phyloP scores from a whole-genome alignment of 2,888 invertebrate genomes.

The Pasiphila rectangulata region DNA sequence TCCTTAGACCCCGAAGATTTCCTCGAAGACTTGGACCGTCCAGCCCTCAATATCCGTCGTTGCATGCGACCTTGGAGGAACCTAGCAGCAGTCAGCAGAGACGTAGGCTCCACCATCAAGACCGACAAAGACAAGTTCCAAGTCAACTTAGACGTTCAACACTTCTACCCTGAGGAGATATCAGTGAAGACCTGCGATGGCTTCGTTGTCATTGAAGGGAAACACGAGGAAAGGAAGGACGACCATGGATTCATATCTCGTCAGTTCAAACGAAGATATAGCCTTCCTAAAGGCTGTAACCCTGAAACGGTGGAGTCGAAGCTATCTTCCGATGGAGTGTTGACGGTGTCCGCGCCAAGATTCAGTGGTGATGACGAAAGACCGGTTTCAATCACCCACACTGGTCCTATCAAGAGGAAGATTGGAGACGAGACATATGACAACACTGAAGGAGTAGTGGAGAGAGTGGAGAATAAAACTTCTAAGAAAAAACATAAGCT shows the following conservation, averaged over 20 bases:
- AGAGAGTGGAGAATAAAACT: slow-evolving; percentile 44
- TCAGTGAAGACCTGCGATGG: slow-evolving; percentile 87
- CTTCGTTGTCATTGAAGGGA: slow-evolving; percentile 86
- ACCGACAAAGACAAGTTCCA: slow-evolving; percentile 82
- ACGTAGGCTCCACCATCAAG: slow-evolving; percentile 79
- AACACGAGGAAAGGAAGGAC: slow-evolving; percentile 89
- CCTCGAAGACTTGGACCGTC: slow-evolving; percentile 58
- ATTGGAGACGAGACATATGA: no score
- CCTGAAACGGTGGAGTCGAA: slow-evolving; percentile 85
- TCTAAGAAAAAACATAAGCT: slow-evolving; percentile 70
- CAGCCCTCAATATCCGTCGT: slow-evolving; percentile 46
- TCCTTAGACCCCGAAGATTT: slow-evolving; percentile 65
- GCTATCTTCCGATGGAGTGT: slow-evolving; percentile 88
- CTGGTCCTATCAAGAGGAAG: slow-evolving; percentile 80
- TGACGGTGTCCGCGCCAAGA: slow-evolving; percentile 84
- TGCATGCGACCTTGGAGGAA: slow-evolving; percentile 69
- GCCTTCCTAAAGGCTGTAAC: slow-evolving; percentile 87
- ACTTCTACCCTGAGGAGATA: slow-evolving; percentile 88
- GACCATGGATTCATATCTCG: slow-evolving; percentile 87
- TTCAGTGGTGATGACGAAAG: slow-evolving; percentile 62
- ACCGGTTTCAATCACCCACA: slow-evolving; percentile 81
- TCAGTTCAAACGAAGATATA: slow-evolving; percentile 87
- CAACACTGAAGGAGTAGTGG: slow-evolving; percentile 35
- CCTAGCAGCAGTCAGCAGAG: slow-evolving; percentile 60
- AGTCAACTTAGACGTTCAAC: slow-evolving; percentile 87